Percentiles rank a stretch among this genome's conserved stretches.
Evolutionary conservation across 2,113 vertebrate genomes (phyloP).

Genomic region (Philantomba maxwellii): DNA sequence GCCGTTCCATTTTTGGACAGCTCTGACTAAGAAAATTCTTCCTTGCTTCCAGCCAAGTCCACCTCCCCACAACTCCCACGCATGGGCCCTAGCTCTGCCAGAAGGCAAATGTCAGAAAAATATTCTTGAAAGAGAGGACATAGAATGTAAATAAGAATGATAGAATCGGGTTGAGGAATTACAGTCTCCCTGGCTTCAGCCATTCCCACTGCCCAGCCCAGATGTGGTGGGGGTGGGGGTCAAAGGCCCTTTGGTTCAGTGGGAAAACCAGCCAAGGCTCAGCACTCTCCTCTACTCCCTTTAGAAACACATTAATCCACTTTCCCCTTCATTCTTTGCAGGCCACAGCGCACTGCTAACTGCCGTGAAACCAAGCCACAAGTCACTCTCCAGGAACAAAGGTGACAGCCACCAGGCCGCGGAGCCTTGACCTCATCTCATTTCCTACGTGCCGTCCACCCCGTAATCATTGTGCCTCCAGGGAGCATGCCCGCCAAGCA

Average conservation of each 20-base stretch:
- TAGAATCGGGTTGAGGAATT: neutral
- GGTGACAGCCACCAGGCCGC: neutral
- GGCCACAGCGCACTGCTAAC: neutral
- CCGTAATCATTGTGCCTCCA: neutral
- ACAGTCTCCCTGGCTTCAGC: neutral
- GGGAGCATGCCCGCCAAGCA: neutral
- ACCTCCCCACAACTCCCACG: neutral
- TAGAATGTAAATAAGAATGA: neutral
- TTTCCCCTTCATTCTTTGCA: neutral
- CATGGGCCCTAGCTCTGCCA: neutral
- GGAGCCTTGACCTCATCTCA: neutral
- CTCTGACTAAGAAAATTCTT: conserved; percentile 42
- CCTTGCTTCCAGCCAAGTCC: conserved; percentile 6
- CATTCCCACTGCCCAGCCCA: rapidly evolving
- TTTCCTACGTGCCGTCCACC: neutral
- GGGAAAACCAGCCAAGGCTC: neutral
- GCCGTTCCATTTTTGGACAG: neutral
- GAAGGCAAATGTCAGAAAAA: conserved; percentile 55
- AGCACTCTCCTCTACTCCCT: neutral
- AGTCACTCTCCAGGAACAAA: neutral
- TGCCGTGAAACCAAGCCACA: neutral
- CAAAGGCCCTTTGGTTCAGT: neutral
- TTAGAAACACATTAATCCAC: rapidly evolving
- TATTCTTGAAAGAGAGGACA: neutral
- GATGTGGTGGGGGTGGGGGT: neutral